These are phyloP conservation scores for Alcedo atthis DNA, from an alignment of 2,797 vertebrate genomes.

Conservation along the genomic window DNA sequence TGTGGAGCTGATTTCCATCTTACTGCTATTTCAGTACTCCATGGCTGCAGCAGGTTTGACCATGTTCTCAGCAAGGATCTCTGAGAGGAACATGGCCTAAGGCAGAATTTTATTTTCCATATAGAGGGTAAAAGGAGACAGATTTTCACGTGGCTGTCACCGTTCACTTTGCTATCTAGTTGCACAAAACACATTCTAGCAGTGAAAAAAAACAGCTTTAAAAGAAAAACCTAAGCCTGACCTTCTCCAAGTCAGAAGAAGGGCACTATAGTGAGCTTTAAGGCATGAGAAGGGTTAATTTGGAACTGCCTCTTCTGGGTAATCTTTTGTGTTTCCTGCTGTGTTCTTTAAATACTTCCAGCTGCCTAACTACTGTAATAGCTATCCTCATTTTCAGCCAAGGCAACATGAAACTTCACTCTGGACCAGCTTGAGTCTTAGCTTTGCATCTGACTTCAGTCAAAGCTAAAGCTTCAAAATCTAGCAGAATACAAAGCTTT, in stretches of 20 bases:
- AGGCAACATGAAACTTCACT: slow-evolving; percentile 22
- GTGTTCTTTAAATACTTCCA: slow-evolving; percentile 46
- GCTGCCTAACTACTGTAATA: slow-evolving; percentile 33
- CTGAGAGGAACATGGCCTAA: background rate
- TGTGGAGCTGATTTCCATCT: background rate
- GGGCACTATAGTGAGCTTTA: background rate
- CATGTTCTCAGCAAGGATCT: background rate
- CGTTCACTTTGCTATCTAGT: background rate
- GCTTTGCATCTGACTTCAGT: slow-evolving; percentile 9
- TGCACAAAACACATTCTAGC: background rate
- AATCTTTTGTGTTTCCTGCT: slow-evolving; percentile 24
- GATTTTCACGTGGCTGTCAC: background rate
- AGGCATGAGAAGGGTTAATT: background rate
- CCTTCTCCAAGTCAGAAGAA: background rate
- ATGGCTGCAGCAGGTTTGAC: background rate
- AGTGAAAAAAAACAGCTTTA: background rate
- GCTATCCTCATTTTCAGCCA: slow-evolving; percentile 40
- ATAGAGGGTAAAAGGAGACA: background rate
- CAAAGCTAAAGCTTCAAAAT: slow-evolving; percentile 1
- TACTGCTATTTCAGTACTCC: background rate
- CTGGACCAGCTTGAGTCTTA: background rate
- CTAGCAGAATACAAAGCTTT: background rate
- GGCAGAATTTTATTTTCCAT: background rate
- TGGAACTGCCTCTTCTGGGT: background rate
- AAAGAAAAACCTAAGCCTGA: background rate